Percentiles rank a stretch among this genome's conserved stretches.
Conservation (phyloP, 1,140 invertebrate genomes). For the Leguminivora glycinivorella region DNA sequence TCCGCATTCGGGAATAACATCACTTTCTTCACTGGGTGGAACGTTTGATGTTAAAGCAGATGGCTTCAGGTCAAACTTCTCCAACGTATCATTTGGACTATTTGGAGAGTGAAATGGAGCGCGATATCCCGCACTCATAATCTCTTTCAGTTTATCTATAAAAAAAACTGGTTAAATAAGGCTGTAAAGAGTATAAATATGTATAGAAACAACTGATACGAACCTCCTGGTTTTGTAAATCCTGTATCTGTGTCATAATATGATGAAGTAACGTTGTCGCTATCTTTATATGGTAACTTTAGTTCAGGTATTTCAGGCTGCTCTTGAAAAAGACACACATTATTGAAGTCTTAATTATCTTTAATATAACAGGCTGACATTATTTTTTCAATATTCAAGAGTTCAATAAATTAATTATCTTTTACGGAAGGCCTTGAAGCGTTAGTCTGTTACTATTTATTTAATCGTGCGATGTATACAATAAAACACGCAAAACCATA, state of each 20-base stretch:
- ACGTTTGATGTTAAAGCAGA: background rate
- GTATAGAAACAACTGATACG: background rate
- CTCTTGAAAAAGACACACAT: background rate
- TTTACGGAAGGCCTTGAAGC: too few relatives aligned
- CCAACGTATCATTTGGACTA: background rate
- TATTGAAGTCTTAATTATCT: background rate
- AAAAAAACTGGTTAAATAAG: background rate
- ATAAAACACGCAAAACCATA: too few relatives aligned
- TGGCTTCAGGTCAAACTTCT: background rate
- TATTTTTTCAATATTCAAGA: too few relatives aligned
- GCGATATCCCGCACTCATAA: background rate
- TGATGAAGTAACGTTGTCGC: background rate
- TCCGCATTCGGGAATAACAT: slow-evolving; percentile 3
- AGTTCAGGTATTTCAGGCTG: background rate
- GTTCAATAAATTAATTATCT: too few relatives aligned
- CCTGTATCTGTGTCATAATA: background rate
- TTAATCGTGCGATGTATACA: too few relatives aligned
- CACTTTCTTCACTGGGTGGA: background rate
- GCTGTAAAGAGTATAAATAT: background rate
- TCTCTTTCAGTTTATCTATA: slow-evolving; percentile 2
- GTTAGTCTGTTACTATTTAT: too few relatives aligned
- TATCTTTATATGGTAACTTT: background rate
- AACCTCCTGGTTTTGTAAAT: background rate
- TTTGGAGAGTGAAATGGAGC: background rate
- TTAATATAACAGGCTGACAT: too few relatives aligned